Base-by-base conservation (phyloP, 2,113 vertebrate species). In the Mesoclemmys tuberculata region DNA sequence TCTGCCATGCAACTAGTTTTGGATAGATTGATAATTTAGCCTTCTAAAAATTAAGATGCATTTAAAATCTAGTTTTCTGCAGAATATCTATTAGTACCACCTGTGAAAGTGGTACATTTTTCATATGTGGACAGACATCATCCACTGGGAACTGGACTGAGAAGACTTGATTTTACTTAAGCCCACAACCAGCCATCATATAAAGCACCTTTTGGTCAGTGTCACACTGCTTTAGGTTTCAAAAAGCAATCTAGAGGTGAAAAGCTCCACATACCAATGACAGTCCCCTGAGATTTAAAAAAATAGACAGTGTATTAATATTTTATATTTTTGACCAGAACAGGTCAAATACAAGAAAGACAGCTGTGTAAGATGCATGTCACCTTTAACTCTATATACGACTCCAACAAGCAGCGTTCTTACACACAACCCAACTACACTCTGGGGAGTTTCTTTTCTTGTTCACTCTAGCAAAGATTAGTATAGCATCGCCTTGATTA, bases 361-460 rank as follows among this genome's bases (percentile, higher is more conserved):
- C 54, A 83, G 48, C 2, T 54, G 21, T 51, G 6, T 29, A 22
- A 7, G 31, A 89, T 8, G 48, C 21, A 21, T 26, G 38, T 61
- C 51, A 61, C 78, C 35, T 89, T 92, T 46, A 84, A 2, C 48
- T 78, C 46, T 58, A 21, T 56, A 26, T 81, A 86, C 35, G 82
- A 61, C 89, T 84, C 31, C 8, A 84, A 58, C 80, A 8, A 11
- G 46, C 85, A 85, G 58, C 85, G 44, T 56, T 85, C 0, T 0
- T 55, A 5, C 74, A 55, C 49, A 71, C 21, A 12, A 88, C 80
- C 41, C 46, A 91, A 49, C 5, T 85, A 8, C 48, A 55, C 19
- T 80, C 3, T 80, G 35, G 38, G 44, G 48, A 92, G 29, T 24
- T 88, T 84, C 55, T 85, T 92, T 87, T 58, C 74, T 46, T 75